Evolutionary conservation across 2,797 vertebrate species (phyloP), one percentile per base, ranked within the genome.

Genomic region (Cuniculus paca): DNA sequence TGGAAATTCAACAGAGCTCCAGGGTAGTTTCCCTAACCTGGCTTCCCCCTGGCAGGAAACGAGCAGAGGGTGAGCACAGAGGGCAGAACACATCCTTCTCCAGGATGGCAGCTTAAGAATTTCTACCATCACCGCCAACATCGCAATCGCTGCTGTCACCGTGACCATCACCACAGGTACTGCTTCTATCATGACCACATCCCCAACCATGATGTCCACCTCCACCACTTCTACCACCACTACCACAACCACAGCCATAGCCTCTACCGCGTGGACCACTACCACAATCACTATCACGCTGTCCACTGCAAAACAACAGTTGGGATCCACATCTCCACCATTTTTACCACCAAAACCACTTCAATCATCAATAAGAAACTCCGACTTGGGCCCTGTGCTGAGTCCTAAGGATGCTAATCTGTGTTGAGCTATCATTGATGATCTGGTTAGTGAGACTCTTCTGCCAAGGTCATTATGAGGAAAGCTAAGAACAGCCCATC

Each of bases 11-110:
- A 50, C 52, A 31, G 56, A n/a, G 70, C 11, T n/a, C 13, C 13
- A 0, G 0, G 0, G 24, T 9, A 0, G 1, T 7, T 45, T 8
- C 34, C 48, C 22, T 14, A 17, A 1, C 26, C 28, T 31, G 56
- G 3, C 50, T 14, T 19, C 6, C 10, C 14, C 9, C 6, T 5
- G 13, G 36, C 0, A 52, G 58, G 52, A 48, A 24, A 31, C 0
- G 6, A 75, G 22, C 77, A 58, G 56, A 52, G 60, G n/a, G 68
- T 11, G n/a, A 22, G 26, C 52, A 2, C 24, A 17, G 34, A 50
- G 0, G 8, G 54, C 12, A 26, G 48, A 24, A 14, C 3, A 0
- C 5, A 16, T 31, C 7, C n/a, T 7, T 13, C 13, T 39, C 26
- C 3, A 13, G 22, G 65, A 74, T 42, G 54, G 52, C 4, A 5